Evolutionary conservation across 2,888 invertebrate genomes (phyloP).

Genomic region (Cotesia congregata): DNA sequence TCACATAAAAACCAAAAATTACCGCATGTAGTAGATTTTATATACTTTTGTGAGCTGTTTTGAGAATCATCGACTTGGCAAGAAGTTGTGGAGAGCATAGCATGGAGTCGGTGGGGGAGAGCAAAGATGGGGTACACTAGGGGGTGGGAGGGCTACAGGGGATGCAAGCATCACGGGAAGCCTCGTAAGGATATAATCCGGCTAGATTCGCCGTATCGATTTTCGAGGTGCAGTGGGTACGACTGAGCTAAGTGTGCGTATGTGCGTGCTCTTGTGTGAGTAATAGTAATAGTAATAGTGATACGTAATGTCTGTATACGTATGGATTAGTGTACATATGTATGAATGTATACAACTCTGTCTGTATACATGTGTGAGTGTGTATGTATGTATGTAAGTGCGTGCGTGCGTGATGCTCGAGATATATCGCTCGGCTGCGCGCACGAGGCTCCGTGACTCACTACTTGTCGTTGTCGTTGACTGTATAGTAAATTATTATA

Average conservation of each 20-base stretch:
- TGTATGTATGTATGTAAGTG: constrained; percentile 44
- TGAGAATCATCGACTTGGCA: constrained; percentile 41
- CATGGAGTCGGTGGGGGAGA: background rate
- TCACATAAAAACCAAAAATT: too few relatives aligned
- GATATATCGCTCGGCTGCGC: constrained; percentile 49
- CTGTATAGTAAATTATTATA: background rate
- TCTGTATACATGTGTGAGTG: constrained; percentile 33
- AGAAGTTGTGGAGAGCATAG: constrained; percentile 37
- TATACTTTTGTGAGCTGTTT: too few relatives aligned
- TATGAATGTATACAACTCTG: constrained; percentile 39
- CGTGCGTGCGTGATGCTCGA: constrained; percentile 48
- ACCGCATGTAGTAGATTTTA: too few relatives aligned
- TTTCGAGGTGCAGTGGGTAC: constrained; percentile 64
- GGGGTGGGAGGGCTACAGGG: constrained; percentile 7
- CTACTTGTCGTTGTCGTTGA: constrained; percentile 27
- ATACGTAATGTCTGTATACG: constrained; percentile 41
- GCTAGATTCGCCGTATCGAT: constrained; percentile 69
- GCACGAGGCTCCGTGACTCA: constrained; percentile 56
- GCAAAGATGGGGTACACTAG: background rate
- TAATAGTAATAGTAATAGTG: too few relatives aligned
- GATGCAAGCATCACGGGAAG: constrained; percentile 66
- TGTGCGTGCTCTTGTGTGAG: constrained; percentile 41
- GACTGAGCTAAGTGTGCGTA: constrained; percentile 32
- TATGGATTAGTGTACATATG: constrained; percentile 35
- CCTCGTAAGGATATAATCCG: constrained; percentile 68